Evolutionary conservation across 2,797 vertebrate genomes (phyloP), one percentile per base, ranked within the genome.

Genomic region (Thunnus albacares): DNA sequence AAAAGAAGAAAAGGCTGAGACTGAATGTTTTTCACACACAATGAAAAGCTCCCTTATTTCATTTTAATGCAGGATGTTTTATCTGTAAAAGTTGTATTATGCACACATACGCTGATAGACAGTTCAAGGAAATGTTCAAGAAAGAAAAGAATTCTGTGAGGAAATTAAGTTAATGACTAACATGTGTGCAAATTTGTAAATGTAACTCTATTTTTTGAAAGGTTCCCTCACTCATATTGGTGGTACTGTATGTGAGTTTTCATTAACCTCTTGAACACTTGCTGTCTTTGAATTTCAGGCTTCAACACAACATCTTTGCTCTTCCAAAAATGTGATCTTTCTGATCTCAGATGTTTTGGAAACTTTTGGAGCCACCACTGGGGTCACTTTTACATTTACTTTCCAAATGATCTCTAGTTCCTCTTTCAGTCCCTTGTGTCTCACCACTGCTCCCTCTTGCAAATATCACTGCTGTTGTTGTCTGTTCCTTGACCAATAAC

Each of bases 151-250:
- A 35, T 49, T 14, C 1, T 22, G n/a, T 15, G 6, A 51, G 6
- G 20, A 70, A 84, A 75, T 28, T 28, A 28, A 77, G 61, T 1
- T 26, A 60, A 47, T 47, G 7, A 66, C 30, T 49, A 11, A 38
- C 17, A 0, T 1, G 26, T 7, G 20, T 6, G 5, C 5, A 2
- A 3, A 20, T 49, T 15, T 30, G 15, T 43, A 11, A 28, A 71
- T 24, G 1, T 11, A 6, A 45, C 24, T 24, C 5, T 61, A 24
- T 24, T 38, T 41, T 60, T 22, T 49, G 5, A 51, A 71, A 45
- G 33, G 33, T 13, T 22, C 0, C 4, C 12, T 30, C 28, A 64
- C 12, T 30, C 3, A 15, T 1, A 10, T 47, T 26, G 11, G 28
- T 61, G 38, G 3, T 47, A 41, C 17, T 51, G 18, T 18, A 17